A percentile compares a stretch with the other conserved stretches of the same genome.
Conservation (phyloP, 2,113 vertebrate genomes). For the Peromyscus leucopus region DNA sequence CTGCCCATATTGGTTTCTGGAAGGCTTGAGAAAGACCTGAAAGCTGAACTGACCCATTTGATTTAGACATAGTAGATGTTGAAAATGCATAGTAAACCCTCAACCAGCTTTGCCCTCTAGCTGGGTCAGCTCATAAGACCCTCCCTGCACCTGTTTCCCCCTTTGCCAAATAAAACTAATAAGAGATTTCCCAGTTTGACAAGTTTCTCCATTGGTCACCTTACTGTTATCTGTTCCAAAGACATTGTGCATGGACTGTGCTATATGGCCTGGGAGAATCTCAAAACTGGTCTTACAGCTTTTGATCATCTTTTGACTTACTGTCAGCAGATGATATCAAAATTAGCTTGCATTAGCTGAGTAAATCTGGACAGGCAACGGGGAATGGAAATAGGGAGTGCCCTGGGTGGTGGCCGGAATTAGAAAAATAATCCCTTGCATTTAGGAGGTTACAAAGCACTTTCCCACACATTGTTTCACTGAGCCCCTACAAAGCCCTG, state of each 20-base stretch:
- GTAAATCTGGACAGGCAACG: constrained; percentile 55
- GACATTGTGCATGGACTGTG: background rate
- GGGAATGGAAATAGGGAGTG: constrained; percentile 66
- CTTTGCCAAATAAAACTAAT: constrained; percentile 20
- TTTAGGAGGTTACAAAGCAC: constrained; percentile 59
- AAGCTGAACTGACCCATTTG: background rate
- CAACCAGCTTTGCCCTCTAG: background rate
- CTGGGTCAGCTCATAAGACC: background rate
- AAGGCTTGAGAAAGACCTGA: background rate
- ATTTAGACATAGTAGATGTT: background rate
- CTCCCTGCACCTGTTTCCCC: background rate
- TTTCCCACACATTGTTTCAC: constrained; percentile 64
- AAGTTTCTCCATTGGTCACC: background rate
- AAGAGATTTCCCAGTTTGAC: background rate
- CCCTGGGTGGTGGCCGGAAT: constrained; percentile 64
- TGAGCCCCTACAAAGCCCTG: constrained; percentile 52
- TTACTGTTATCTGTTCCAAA: background rate
- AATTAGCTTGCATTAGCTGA: constrained; percentile 67
- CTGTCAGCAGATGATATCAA: constrained; percentile 72
- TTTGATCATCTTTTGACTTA: constrained; percentile 62
- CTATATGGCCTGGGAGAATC: background rate
- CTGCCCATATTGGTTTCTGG: background rate
- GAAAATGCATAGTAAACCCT: background rate
- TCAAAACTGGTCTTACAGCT: constrained; percentile 47
- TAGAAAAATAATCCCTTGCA: constrained; percentile 71